Evolutionary conservation across 2,113 vertebrate genomes (phyloP).

Genomic region (Silurus asotus): DNA sequence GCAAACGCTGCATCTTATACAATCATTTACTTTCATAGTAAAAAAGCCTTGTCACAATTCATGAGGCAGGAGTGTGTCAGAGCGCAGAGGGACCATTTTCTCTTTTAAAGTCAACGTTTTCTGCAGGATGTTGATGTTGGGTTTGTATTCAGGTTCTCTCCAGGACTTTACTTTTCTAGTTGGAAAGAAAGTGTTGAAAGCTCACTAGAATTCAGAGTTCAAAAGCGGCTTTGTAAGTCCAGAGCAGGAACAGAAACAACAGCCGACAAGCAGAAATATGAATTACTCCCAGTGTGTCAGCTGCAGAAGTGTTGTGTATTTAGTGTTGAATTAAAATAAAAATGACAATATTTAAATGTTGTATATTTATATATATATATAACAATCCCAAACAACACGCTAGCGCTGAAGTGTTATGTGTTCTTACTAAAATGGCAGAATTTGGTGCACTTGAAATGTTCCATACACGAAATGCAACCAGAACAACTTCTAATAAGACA

Average conservation of each 20-base stretch:
- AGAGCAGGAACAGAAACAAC: neutral
- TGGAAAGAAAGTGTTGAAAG: conserved; percentile 6
- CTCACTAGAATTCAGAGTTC: conserved; percentile 3
- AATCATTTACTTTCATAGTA: neutral
- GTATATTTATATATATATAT: no score
- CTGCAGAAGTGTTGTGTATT: neutral
- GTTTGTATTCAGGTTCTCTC: conserved; percentile 24
- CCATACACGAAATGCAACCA: neutral
- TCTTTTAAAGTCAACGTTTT: conserved; percentile 8
- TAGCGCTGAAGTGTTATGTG: neutral
- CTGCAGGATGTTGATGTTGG: neutral
- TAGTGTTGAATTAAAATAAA: conserved; percentile 6
- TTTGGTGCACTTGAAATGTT: neutral
- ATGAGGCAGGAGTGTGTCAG: neutral
- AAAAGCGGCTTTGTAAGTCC: conserved; percentile 19
- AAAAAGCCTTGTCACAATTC: neutral
- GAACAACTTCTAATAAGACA: neutral
- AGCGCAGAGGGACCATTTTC: neutral
- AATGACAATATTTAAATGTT: neutral
- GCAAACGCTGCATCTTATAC: neutral
- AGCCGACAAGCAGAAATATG: conserved; percentile 1
- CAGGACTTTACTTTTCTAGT: neutral
- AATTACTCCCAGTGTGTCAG: neutral
- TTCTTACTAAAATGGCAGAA: neutral
- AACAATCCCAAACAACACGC: neutral